Evolutionary conservation across 2,888 invertebrate species (phyloP), one percentile per base, ranked within the genome.

Genomic region (Balanococcus diminutus): DNA sequence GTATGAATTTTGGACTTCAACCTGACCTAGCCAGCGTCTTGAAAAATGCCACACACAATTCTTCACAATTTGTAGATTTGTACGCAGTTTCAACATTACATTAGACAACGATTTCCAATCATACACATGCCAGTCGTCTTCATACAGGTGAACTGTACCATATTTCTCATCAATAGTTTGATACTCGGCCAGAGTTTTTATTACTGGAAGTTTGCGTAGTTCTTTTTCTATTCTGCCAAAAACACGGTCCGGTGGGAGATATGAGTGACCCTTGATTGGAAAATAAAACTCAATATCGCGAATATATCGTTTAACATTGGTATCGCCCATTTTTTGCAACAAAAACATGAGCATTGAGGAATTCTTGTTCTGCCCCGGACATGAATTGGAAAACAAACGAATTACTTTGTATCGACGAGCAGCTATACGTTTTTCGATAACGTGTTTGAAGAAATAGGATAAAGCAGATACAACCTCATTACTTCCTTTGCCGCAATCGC

Each of bases 361-460:
- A 31, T 81, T 81, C 32, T 81, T 81, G 19, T 81, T 81, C 81
- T 81, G 81, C 5, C 6, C 32, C 6, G 36, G 81, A 36, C 81
- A 81, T 8, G 32, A 81, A 16, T 81, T 32, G 36, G 28, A 81
- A 16, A 32, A 81, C 6, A 81, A 32, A 5, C 32, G 32, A 4
- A 81, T n/a, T 36, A 4, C 8, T 11, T 81, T 81, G 16, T 32
- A 81, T 4, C 36, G 28, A 31, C 28, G 9, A 16, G 2, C 19
- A 16, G 16, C 25, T 4, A 75, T 16, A 5, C 75, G 2, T 22
- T 4, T 3, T 11, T 19, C 4, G 9, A 75, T 19, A 36, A 36
- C 8, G 6, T 28, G 4, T 75, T 22, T 14, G 31, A 81, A 36
- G n/a, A 81, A 81, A 32, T 81, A 32, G 4, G 2, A 3, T 4